phyloP scores from a whole-genome alignment of 2,888 invertebrate species.

The Callosobruchus maculatus region DNA sequence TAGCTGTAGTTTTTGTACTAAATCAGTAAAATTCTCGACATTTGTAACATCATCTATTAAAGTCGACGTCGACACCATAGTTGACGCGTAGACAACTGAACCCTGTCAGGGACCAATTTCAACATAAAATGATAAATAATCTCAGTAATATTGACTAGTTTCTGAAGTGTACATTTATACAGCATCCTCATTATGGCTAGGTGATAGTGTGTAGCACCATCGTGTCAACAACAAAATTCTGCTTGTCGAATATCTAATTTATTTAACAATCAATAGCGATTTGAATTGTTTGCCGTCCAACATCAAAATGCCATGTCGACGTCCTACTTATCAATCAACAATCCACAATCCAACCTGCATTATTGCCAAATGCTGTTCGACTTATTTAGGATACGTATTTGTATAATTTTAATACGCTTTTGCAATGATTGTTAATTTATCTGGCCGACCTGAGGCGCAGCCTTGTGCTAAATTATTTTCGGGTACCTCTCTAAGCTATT shows the following conservation, averaged over 20 bases:
- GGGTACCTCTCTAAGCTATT: constrained; percentile 10
- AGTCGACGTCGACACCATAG: too few relatives aligned
- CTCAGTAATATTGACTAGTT: too few relatives aligned
- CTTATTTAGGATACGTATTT: neutral
- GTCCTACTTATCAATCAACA: neutral
- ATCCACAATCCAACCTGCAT: neutral
- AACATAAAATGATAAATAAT: too few relatives aligned
- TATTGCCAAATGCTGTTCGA: neutral
- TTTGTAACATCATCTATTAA: too few relatives aligned
- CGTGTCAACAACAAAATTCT: neutral
- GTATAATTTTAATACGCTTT: constrained; percentile 1
- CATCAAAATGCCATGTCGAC: neutral
- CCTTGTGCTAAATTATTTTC: constrained; percentile 20
- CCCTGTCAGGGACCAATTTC: too few relatives aligned
- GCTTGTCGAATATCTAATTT: neutral
- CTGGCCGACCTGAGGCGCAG: constrained; percentile 5
- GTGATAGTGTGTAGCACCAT: neutral
- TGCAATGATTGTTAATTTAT: constrained; percentile 4
- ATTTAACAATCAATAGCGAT: neutral
- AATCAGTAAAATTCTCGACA: too few relatives aligned
- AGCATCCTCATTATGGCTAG: neutral
- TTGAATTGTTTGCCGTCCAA: neutral
- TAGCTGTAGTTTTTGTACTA: too few relatives aligned
- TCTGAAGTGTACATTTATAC: too few relatives aligned
- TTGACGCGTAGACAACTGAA: too few relatives aligned